These are phyloP conservation scores for Oncorhynchus nerka DNA, from an alignment of 2,113 vertebrate genomes.

Conservation along the genomic window DNA sequence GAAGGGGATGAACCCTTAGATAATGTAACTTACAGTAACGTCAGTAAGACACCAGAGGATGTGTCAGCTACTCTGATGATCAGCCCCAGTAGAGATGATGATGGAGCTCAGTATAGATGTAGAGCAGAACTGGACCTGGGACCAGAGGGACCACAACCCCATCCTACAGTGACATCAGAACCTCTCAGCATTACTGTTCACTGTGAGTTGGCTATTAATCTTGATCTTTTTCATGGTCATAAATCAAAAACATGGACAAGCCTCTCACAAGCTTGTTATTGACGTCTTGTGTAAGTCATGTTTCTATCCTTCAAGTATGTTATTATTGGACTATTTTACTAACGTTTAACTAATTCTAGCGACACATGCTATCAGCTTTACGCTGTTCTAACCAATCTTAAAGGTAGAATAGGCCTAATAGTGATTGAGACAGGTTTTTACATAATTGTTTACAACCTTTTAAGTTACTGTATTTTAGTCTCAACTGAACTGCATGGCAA, in stretches of 20 bases:
- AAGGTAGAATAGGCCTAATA: too few species aligned
- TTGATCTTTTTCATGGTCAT: neutral
- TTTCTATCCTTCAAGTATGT: neutral
- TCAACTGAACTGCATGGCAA: neutral
- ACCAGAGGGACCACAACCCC: constrained; percentile 12
- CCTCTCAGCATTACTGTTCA: constrained; percentile 27
- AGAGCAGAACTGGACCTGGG: constrained; percentile 47
- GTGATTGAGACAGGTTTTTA: too few species aligned
- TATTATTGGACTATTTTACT: neutral
- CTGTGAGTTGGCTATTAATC: constrained; percentile 1
- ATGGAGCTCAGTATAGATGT: constrained; percentile 49
- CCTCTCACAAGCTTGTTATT: neutral
- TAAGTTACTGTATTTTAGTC: neutral
- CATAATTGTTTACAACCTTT: neutral
- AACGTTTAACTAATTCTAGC: too few species aligned
- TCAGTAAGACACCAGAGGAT: neutral
- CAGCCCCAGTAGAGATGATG: constrained; percentile 1
- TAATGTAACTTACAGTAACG: rapidly evolving
- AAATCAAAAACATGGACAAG: constrained; percentile 27
- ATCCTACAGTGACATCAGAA: constrained; percentile 21
- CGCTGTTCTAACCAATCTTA: too few species aligned
- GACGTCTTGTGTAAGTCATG: constrained; percentile 49
- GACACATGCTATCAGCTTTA: too few species aligned
- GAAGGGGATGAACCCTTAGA: neutral
- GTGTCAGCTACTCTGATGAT: neutral